Conservation (phyloP, 2,113 vertebrate genomes). For the Eptesicus fuscus region DNA sequence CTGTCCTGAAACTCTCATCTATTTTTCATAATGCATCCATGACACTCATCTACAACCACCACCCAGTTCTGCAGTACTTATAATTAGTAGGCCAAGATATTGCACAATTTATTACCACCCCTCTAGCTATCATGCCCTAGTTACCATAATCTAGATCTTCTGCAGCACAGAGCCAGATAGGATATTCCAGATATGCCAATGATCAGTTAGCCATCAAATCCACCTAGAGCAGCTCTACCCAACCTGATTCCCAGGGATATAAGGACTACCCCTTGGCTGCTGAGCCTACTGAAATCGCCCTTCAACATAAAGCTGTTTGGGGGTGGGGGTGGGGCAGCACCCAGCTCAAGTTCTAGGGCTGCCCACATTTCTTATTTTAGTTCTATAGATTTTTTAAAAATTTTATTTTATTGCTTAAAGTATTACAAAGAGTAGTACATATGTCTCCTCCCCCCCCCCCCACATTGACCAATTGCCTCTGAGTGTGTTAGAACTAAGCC, state of each 20-base stretch:
- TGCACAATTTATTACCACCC: fast-evolving
- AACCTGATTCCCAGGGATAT: neutral
- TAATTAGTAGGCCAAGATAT: neutral
- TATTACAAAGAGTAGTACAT: no score
- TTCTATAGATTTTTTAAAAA: neutral
- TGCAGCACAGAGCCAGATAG: neutral
- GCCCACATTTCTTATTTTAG: neutral
- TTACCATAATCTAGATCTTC: neutral
- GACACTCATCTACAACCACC: neutral
- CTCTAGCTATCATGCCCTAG: fast-evolving
- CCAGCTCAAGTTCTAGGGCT: fast-evolving
- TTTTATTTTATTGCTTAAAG: no score
- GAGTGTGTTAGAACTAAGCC: no score
- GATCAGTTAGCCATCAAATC: neutral
- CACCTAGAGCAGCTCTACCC: fast-evolving
- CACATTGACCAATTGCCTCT: neutral
- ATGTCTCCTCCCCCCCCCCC: no score
- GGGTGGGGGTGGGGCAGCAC: no score
- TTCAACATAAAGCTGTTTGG: fast-evolving
- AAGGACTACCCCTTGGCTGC: neutral
- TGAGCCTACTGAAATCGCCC: no score
- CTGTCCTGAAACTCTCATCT: neutral
- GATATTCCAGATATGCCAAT: no score
- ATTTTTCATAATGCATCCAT: fast-evolving
- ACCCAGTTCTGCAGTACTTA: no score